phyloP scores from a whole-genome alignment of 2,113 vertebrate genomes.

The Hydrolagus affinis region DNA sequence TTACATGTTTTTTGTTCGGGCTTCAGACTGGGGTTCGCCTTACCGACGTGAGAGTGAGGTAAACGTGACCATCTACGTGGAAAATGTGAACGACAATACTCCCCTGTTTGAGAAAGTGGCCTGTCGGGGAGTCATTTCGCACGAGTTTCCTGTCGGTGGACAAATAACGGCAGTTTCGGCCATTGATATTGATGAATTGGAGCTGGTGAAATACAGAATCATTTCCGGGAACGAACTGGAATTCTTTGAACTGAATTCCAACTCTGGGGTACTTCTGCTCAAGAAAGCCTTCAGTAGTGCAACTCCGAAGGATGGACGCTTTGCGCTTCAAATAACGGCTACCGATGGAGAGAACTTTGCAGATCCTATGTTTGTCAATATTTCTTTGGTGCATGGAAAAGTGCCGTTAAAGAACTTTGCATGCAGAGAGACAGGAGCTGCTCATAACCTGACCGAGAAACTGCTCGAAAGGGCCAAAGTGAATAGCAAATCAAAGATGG shows the following conservation, averaged over 20 bases:
- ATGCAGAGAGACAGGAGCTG: constrained; percentile 86
- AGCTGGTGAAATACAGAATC: constrained; percentile 91
- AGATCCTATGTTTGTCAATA: constrained; percentile 87
- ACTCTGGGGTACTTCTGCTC: constrained; percentile 84
- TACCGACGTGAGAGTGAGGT: constrained; percentile 90
- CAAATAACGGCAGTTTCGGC: constrained; percentile 90
- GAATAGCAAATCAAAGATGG: constrained; percentile 70
- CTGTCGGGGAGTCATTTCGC: constrained; percentile 81
- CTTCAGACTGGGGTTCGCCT: constrained; percentile 93
- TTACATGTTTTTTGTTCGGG: constrained; percentile 82
- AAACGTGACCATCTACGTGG: constrained; percentile 79
- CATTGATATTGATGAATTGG: constrained; percentile 87
- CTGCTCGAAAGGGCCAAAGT: constrained; percentile 87
- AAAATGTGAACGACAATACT: constrained; percentile 88
- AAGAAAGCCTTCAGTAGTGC: constrained; percentile 66
- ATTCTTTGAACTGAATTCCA: constrained; percentile 85
- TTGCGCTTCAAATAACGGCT: constrained; percentile 83
- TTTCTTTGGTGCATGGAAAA: constrained; percentile 78
- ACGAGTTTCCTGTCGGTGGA: constrained; percentile 75
- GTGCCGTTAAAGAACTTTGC: constrained; percentile 73
- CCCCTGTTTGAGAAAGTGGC: constrained; percentile 90
- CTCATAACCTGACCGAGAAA: constrained; percentile 88
- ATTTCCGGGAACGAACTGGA: constrained; percentile 85
- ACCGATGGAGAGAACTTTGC: constrained; percentile 93
- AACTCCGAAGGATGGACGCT: constrained; percentile 64